Conservation (phyloP, 2,888 invertebrate species). For the Herminia tarsipennalis region DNA sequence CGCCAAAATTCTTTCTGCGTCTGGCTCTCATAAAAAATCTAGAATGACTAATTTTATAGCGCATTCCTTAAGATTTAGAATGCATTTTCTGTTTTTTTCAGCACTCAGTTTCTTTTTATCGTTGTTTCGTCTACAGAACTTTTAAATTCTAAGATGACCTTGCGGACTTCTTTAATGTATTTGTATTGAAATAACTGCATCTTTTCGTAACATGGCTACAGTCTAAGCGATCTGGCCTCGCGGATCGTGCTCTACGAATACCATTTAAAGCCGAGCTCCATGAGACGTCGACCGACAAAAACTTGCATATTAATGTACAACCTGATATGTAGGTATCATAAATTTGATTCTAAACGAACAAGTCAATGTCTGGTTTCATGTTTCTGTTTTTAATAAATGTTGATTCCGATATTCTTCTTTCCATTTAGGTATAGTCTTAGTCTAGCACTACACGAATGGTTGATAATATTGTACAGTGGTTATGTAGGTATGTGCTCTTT, state of each 20-base stretch:
- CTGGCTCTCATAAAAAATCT: slow-evolving; percentile 30
- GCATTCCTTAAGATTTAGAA: slow-evolving; percentile 26
- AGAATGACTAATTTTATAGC: slow-evolving; percentile 35
- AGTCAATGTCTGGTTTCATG: no score
- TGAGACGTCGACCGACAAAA: slow-evolving; percentile 28
- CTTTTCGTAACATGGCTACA: slow-evolving; percentile 30
- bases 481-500: no score
- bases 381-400: no score
- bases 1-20: slow-evolving; percentile 24
- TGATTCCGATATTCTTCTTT: no score
- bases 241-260: slow-evolving; percentile 36
- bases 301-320: slow-evolving; percentile 38
- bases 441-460: no score
- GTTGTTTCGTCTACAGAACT: slow-evolving; percentile 50
- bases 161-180: slow-evolving; percentile 25
- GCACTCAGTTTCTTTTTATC: slow-evolving; percentile 36
- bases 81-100: slow-evolving; percentile 31
- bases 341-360: slow-evolving; percentile 20
- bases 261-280: slow-evolving; percentile 38
- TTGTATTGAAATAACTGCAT: slow-evolving; percentile 39
- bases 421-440: no score
- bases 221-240: slow-evolving; percentile 36
- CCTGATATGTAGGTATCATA: slow-evolving; percentile 14
- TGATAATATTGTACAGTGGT: no score
- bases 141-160: slow-evolving; percentile 37